phyloP scores from a whole-genome alignment of 2,113 vertebrate genomes.

The Protobothrops flavoviridis region DNA sequence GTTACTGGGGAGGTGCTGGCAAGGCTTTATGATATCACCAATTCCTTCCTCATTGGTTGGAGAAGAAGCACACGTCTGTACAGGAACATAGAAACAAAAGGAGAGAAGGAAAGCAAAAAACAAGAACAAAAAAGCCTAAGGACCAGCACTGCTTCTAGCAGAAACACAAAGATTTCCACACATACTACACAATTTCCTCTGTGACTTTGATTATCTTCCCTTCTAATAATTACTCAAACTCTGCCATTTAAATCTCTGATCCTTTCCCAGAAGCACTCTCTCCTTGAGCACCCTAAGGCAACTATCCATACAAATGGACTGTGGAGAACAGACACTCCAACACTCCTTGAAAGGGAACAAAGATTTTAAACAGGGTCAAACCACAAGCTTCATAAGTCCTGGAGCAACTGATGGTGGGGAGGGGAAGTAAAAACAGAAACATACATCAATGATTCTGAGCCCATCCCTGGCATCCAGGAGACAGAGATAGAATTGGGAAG shows the following conservation, averaged over 20 bases:
- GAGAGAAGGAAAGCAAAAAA: not conserved
- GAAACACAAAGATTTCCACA: not conserved
- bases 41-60: not conserved
- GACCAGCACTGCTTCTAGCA: not conserved
- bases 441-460: not conserved
- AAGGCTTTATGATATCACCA: not conserved
- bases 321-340: not conserved
- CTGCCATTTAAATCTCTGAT: not conserved
- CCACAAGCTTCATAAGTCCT: not conserved
- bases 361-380: not conserved
- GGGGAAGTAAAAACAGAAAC: not conserved
- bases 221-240: not conserved
- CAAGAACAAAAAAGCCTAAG: not conserved
- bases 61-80: not conserved
- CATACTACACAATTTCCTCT: not conserved
- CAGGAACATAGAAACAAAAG: not conserved
- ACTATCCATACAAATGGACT: not conserved
- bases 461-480: not conserved
- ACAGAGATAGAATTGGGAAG: not conserved
- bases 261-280: not conserved
- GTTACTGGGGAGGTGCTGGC: not conserved
- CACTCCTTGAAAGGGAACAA: not conserved
- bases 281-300: not conserved
- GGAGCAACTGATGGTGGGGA: not conserved
- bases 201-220: not conserved